Evolutionary conservation across 2,797 vertebrate species (phyloP).

Genomic region (Sebastes vulpes): DNA sequence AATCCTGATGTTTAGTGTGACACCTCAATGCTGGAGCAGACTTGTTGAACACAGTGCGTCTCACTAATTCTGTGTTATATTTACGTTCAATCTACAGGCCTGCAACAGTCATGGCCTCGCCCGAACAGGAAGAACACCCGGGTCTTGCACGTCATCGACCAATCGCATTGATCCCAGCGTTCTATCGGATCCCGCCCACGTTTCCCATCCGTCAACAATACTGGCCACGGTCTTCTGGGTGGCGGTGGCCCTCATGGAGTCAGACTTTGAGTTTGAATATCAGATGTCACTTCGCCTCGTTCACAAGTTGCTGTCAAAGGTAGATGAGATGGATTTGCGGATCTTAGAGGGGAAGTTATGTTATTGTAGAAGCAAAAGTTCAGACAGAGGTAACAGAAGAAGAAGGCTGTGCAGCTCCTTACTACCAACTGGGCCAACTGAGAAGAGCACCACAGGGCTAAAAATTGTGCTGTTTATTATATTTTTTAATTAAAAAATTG

Average conservation of each 20-base stretch:
- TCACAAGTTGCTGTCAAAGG: conserved; percentile 92
- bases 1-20: not conserved
- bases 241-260: conserved; percentile 98
- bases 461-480: not conserved
- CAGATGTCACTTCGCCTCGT: conserved; percentile 95
- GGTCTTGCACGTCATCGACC: conserved; percentile 90
- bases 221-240: conserved; percentile 99
- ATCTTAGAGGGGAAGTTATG: not conserved
- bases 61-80: not conserved
- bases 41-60: not conserved
- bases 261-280: conserved; percentile 99
- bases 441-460: not conserved
- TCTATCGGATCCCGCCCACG: conserved; percentile 92
- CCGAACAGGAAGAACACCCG: conserved; percentile 88
- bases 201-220: conserved; percentile 94
- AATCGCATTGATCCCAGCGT: conserved; percentile 87
- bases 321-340: conserved; percentile 33
- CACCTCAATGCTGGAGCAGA: not conserved
- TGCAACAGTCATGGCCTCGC: conserved; percentile 93
- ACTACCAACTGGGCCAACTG: not conserved
- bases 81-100: conserved; percentile 73
- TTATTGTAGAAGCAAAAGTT: not conserved
- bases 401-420: not conserved
- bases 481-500: not conserved
- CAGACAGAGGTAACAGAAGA: not conserved